Evolutionary conservation across 2,113 vertebrate species (phyloP), one percentile per base, ranked within the genome.

Genomic region (Athene cunicularia): DNA sequence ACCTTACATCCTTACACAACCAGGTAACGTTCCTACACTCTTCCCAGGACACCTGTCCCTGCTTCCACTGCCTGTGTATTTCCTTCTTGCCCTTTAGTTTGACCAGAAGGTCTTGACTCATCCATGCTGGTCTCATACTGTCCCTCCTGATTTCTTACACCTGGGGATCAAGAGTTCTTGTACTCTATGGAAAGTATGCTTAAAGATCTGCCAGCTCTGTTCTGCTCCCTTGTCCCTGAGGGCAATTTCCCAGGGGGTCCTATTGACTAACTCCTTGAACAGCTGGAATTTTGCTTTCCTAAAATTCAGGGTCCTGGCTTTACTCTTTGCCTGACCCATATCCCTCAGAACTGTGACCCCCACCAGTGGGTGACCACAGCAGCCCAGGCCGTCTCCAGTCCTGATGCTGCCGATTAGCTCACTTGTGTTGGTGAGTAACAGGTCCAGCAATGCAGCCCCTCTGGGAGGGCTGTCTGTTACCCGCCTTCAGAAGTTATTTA

Each of bases 321-420:
- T 21, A 39, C 8, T 50, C 45, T 62, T 74, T 1, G 0, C 13
- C 27, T 47, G 33, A 21, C 33, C 33, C 33, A 55, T 37, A 37
- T 37, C 18, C 60, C 49, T 66, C 33, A 45, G 60, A n/a, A 49
- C n/a, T 56, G 22, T 0, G 1, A 49, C n/a, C 11, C 55, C 70
- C 52, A 67, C 35, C 43, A 7, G 43, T 43, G 43, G 43, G 43
- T 53, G 49, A 11, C 11, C 49, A 13, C 32, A 43, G 49, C 58
- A 64, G 37, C 20, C 30, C 37, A 53, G 47, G 16, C 71, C 47
- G 41, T 41, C 60, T 80, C 49, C 30, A 16, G 9, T 33, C 66
- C 63, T 30, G 58, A 55, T 0, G 1, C 39, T 14, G 43, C 20
- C 3, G 0, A 7, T 63, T 6, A 47, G 5, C 39, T 47, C 55